Evolutionary conservation across 2,113 vertebrate genomes (phyloP), one percentile per base, ranked within the genome.

Genomic region (Rhipidura dahli): DNA sequence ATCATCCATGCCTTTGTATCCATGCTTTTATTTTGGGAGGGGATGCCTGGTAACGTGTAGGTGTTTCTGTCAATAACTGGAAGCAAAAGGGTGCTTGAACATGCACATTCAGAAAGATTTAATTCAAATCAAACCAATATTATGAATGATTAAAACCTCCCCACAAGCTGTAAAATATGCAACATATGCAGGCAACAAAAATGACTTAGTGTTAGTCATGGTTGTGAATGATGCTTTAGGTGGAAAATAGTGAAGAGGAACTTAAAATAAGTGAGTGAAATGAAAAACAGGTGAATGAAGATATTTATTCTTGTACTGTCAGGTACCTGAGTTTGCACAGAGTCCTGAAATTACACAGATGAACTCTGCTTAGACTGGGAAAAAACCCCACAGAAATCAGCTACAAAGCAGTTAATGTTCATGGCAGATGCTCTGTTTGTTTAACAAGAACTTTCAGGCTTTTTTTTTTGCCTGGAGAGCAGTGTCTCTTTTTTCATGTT

Each of bases 141-240:
- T 87, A 75, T 94, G 93, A 96, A 95, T 94, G 86, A 96, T 95
- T 75, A 92, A 93, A 77, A 15, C 56, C 56, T 70, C 80, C 51
- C 64, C 5, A 1, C 83, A 71, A 87, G 71, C 68, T 81, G 45
- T 65, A 89, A 93, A 87, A 88, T 57, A 73, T 44, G 82, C 82
- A 97, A 90, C 66, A 90, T 42, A 59, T 88, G 75, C 82, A 94
- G 63, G 44, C 31, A 3, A 90, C 64, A 90, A 88, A 95, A 96
- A 88, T 64, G 35, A 47, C 40, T 89, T 79, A 1, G 47, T 40
- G 59, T 94, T 95, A 96, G 96, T 96, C 96, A 97, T 60, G 79
- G 89, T 42, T 83, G 9, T 86, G 85, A 96, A 88, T 90, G 75
- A 88, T 90, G 75, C 73, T 92, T 78, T 85, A 63, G 82, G 64